Evolutionary conservation across 1,140 invertebrate genomes (phyloP), one percentile per base, ranked within the genome.

Genomic region (Monomorium pharaonis): DNA sequence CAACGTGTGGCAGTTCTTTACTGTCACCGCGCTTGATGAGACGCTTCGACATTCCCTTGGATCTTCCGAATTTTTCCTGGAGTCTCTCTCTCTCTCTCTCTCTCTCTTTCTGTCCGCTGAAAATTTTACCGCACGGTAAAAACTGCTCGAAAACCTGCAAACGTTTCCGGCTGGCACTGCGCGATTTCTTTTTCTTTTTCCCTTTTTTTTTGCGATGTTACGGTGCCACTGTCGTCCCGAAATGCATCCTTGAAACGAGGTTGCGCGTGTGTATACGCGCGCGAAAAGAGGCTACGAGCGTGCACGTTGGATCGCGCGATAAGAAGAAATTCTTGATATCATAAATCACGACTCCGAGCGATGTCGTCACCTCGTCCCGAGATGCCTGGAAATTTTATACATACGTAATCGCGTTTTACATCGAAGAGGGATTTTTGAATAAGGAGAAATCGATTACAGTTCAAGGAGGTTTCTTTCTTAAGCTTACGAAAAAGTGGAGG

Each of bases 291-390:
- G 54, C 44, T 69, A 37, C 7, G 27, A 18, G 30, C 9, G 14
- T 54, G 44, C 27, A 62, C 42, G 30, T 80, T 27, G 33, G 27
- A 21, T 58, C 37, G 37, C 16, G 33, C 33, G 27, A 18, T 37
- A 30, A 42, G 42, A 72, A 81, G 51, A 56, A 58, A 70, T 81
- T 72, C 65, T 33, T 70, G 78, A 72, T 81, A 72, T 72, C 78
- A 37, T 72, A 72, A 81, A 72, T 72, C 49, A 72, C 65, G 33
- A 58, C 37, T 58, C 21, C 37, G 12, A 21, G 62, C 24, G 76
- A 80, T 18, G 30, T 49, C 24, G 27, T 72, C 78, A 56, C 12
- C 44, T 58, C 16, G 16, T 44, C 65, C 21, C 3, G 24, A 3
- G 24, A 7, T 30, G 21, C 0, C 18, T n/a, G 30, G 18, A 10